Percentiles rank a stretch among this genome's conserved stretches.
These are phyloP conservation scores for Choristoneura fumiferana DNA, from an alignment of 1,140 invertebrate genomes.

Conservation along the genomic window DNA sequence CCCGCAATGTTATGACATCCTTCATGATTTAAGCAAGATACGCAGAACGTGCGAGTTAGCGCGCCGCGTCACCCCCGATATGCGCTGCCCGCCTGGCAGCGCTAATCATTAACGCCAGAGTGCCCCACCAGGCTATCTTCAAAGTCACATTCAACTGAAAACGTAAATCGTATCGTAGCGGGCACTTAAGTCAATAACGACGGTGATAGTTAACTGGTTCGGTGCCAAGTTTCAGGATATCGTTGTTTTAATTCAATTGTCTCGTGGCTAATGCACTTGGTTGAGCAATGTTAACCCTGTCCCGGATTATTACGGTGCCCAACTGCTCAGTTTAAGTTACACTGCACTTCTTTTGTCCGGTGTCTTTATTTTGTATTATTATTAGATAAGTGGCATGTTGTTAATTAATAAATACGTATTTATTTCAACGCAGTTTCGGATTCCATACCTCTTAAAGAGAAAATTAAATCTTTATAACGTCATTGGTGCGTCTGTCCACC, in stretches of 20 bases:
- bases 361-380: background rate
- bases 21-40: constrained; percentile 18
- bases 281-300: constrained; percentile 35
- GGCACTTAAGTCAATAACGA: constrained; percentile 43
- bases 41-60: constrained; percentile 3
- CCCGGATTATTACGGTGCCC: constrained; percentile 27
- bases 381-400: no score
- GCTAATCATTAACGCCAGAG: constrained; percentile 10
- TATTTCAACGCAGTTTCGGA: no score
- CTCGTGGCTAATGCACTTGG: constrained; percentile 40
- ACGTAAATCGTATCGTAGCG: constrained; percentile 49
- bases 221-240: constrained; percentile 56
- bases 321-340: constrained; percentile 9
- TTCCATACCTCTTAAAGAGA: no score
- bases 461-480: no score
- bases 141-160: constrained; percentile 61
- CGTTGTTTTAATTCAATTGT: constrained; percentile 58
- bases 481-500: no score
- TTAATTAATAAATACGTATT: no score
- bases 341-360: background rate
- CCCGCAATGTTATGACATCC: constrained; percentile 15
- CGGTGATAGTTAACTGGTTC: constrained; percentile 59
- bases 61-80: background rate
- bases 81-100: constrained; percentile 2
- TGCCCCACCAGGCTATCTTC: constrained; percentile 48